These are phyloP conservation scores for Caenorhabditis doughertyi DNA, from an alignment of 2,888 invertebrate genomes.

Conservation along the genomic window DNA sequence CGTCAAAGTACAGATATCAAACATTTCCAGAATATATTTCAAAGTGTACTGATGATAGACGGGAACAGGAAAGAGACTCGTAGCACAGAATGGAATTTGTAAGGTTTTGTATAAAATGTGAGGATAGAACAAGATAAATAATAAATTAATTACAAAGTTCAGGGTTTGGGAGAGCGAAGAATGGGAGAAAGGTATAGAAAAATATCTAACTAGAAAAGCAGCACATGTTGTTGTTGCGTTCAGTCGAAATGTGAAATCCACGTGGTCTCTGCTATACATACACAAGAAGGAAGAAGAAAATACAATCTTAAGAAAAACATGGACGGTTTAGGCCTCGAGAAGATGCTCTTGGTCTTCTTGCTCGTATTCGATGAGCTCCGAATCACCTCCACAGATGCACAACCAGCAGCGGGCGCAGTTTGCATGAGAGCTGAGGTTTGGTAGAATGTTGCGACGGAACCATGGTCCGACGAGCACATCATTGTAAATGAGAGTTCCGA, in stretches of 20 bases:
- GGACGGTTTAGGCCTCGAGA: constrained; percentile 38
- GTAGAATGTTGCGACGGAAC: constrained; percentile 72
- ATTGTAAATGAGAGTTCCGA: constrained; percentile 90
- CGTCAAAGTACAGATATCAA: constrained; percentile 18
- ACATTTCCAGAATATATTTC: constrained; percentile 10
- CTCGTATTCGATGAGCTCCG: constrained; percentile 61
- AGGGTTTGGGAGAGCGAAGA: constrained; percentile 3
- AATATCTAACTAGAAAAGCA: constrained; percentile 20
- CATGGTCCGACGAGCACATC: constrained; percentile 82
- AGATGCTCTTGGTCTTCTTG: constrained; percentile 57
- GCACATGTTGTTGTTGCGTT: constrained; percentile 35
- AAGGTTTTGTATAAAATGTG: constrained; percentile 14
- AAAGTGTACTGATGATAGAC: constrained; percentile 8
- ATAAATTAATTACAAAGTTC: constrained; percentile 24
- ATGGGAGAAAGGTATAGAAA: constrained; percentile 13
- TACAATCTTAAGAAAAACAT: background rate
- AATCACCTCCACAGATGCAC: constrained; percentile 54
- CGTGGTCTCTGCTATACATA: constrained; percentile 54
- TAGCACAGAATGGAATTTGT: constrained; percentile 42
- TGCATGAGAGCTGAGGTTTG: constrained; percentile 49
- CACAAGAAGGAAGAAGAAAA: constrained; percentile 36
- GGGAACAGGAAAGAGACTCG: constrained; percentile 36
- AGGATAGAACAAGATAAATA: constrained; percentile 16
- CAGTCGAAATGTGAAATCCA: constrained; percentile 44
- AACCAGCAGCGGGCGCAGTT: constrained; percentile 63